Evolutionary conservation across 2,888 invertebrate species (phyloP).

Genomic region (Linyphia triangularis): DNA sequence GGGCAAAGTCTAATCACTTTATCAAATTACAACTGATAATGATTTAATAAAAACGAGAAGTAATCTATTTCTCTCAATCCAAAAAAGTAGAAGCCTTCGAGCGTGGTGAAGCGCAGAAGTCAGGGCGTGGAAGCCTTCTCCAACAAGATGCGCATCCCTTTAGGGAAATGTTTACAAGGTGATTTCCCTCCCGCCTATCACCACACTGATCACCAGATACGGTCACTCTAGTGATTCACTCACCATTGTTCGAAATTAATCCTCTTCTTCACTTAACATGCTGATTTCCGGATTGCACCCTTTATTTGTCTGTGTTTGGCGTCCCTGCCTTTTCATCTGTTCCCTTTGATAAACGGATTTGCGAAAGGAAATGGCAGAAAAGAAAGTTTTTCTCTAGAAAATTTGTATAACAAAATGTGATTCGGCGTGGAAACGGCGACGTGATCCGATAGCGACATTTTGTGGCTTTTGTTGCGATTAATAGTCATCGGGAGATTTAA

Average conservation of each 20-base stretch:
- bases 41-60: not conserved
- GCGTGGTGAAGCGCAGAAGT: slow-evolving; percentile 30
- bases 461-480: slow-evolving; percentile 42
- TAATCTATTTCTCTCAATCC: not conserved
- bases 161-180: slow-evolving; percentile 74
- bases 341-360: slow-evolving; percentile 69
- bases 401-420: slow-evolving; percentile 74
- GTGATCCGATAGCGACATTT: slow-evolving; percentile 37
- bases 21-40: not conserved
- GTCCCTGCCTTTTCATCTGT: slow-evolving; percentile 15
- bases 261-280: slow-evolving; percentile 67
- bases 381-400: slow-evolving; percentile 43
- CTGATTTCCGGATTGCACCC: slow-evolving; percentile 65
- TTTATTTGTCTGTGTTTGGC: slow-evolving; percentile 28
- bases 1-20: not conserved
- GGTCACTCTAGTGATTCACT: slow-evolving; percentile 51
- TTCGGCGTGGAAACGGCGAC: slow-evolving; percentile 44
- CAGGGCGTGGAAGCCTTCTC: slow-evolving; percentile 46
- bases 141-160: slow-evolving; percentile 67
- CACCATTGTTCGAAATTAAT: slow-evolving; percentile 70
- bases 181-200: slow-evolving; percentile 45
- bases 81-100: not conserved
- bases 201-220: slow-evolving; percentile 61
- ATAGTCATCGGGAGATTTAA: slow-evolving; percentile 3
- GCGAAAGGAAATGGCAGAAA: slow-evolving; percentile 61